Conservation (phyloP, 2,113 vertebrate species). For the Leptodactylus fuscus region DNA sequence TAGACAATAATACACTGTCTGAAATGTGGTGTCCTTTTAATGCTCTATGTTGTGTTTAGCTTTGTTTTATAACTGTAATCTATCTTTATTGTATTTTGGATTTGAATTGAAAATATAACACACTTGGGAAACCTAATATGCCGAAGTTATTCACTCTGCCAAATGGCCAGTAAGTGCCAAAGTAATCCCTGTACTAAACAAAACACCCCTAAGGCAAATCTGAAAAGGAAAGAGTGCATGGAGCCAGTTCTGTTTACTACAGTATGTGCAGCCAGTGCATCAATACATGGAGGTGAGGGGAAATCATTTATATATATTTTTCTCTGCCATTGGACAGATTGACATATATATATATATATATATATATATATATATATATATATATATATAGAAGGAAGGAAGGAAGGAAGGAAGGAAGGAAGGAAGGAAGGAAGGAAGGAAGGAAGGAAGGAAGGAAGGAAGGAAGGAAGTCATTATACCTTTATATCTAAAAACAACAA, state of each 20-base stretch:
- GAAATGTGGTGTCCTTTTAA: neutral
- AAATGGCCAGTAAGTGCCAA: slow-evolving; percentile 41
- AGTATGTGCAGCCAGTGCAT: slow-evolving; percentile 20
- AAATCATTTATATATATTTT: neutral
- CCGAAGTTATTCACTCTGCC: slow-evolving; percentile 35
- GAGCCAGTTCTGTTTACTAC: slow-evolving; percentile 33
- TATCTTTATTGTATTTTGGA: slow-evolving; percentile 42
- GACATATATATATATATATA: neutral
- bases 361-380: too few relatives aligned
- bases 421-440: too few relatives aligned
- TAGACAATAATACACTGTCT: neutral
- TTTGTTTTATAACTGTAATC: slow-evolving; percentile 41
- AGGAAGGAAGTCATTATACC: too few relatives aligned
- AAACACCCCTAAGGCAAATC: slow-evolving; percentile 43
- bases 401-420: too few relatives aligned
- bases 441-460: too few relatives aligned
- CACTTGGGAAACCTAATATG: slow-evolving; percentile 45
- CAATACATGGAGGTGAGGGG: neutral
- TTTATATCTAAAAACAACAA: too few relatives aligned
- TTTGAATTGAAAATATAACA: slow-evolving; percentile 33
- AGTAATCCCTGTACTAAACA: slow-evolving; percentile 50
- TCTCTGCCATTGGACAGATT: neutral
- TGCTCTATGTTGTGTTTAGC: neutral
- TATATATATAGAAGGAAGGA: too few relatives aligned
- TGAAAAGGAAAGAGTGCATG: slow-evolving; percentile 25